Evolutionary conservation across 2,888 invertebrate genomes (phyloP), one percentile per base, ranked within the genome.

Genomic region (Nasonovia ribisnigri): DNA sequence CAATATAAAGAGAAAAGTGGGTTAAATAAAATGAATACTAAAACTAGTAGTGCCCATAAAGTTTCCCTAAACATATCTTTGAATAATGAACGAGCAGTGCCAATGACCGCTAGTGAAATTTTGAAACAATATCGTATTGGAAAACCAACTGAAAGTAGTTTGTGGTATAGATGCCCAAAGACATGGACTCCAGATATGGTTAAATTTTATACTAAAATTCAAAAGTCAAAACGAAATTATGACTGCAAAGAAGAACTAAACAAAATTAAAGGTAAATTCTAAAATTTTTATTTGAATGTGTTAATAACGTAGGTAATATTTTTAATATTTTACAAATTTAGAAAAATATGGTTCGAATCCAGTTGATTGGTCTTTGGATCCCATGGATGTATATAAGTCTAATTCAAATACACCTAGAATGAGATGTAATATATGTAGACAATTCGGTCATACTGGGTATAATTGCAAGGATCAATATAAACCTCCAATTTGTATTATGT

Each of bases 141-240:
- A 48, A 93, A 93, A 90, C 90, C 90, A 16, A 90, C 84, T 48
- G 86, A 93, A 67, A 0, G 46, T 13, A 93, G 90, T 48, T 60
- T 90, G 24, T 93, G 93, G 93, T 93, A 93, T 67, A 86, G 93
- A 6, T 93, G 93, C 51, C 93, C 93, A 13, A 86, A 93, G 6
- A 93, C 93, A 67, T 93, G 93, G 93, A 93, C 93, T 60, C 42
- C 93, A 42, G 93, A 86, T 42, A 93, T 93, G 93, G n/a, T 93
- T 60, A 91, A 90, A 89, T 94, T 84, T 67, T 94, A 94, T 87
- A 94, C 88, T 67, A 84, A 91, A 86, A 84, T 94, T 77, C 42
- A 89, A 89, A 93, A 92, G 67, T 92, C 92, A 46, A 94, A 94
- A 90, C 92, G 92, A 20, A 94, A 92, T 92, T 92, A 89, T 84